Conservation (phyloP, 2,113 vertebrate species). For the Peromyscus californicus region DNA sequence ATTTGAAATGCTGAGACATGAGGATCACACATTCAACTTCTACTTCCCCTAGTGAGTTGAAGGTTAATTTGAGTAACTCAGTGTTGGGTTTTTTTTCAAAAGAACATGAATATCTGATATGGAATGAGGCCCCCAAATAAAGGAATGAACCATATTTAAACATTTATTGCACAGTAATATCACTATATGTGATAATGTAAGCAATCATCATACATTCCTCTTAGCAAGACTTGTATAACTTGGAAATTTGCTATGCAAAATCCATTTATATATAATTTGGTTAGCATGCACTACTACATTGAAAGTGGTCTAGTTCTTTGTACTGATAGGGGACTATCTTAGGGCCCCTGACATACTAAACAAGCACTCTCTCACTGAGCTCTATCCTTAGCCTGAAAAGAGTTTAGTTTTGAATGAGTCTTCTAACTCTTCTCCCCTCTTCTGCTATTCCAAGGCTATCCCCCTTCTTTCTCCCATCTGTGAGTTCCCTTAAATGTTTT, state of each 20-base stretch:
- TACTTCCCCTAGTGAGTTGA: not conserved
- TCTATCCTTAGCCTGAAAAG: not conserved
- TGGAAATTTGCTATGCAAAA: not conserved
- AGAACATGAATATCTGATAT: not conserved
- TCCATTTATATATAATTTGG: not conserved
- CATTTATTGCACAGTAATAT: not conserved
- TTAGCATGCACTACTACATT: conserved; percentile 39
- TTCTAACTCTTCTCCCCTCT: not conserved
- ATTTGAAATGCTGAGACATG: not conserved
- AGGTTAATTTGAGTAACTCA: not conserved
- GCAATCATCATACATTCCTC: not conserved
- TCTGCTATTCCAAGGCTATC: not conserved
- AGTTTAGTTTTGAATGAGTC: conserved; percentile 3
- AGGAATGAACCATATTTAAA: not conserved
- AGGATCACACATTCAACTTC: not conserved
- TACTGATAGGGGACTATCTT: not conserved
- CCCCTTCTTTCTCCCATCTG: not conserved
- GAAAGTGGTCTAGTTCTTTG: not conserved
- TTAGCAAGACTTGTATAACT: not conserved
- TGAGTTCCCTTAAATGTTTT: not conserved
- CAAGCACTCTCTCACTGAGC: not conserved
- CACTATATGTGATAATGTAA: not conserved
- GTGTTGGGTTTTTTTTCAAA: not conserved
- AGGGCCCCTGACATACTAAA: not conserved
- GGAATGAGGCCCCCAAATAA: not conserved